Conservation (phyloP, 1,140 invertebrate genomes). For the Lepidostoma basale region DNA sequence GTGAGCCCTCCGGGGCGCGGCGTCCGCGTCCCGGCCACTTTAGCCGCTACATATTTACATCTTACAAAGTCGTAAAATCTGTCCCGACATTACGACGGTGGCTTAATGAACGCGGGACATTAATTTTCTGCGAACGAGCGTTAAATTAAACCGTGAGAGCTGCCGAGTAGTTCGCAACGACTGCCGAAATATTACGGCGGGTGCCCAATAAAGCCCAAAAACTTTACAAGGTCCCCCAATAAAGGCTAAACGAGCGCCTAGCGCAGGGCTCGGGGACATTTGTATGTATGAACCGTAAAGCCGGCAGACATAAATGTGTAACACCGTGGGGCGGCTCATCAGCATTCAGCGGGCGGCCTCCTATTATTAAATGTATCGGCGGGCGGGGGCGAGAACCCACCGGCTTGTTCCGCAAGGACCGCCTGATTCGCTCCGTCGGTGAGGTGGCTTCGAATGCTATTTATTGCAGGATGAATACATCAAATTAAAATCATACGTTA, state of each 20-base stretch:
- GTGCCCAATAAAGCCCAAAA: conserved; percentile 15
- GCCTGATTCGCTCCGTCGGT: too few species aligned
- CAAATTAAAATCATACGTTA: too few species aligned
- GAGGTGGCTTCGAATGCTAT: too few species aligned
- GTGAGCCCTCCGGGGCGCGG: neutral
- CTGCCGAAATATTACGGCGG: conserved; percentile 21
- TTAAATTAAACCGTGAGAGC: conserved; percentile 35
- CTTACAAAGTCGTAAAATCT: conserved; percentile 39
- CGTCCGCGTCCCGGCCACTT: neutral
- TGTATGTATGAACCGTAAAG: conserved; percentile 45
- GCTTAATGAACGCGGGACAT: conserved; percentile 38
- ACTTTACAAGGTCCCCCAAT: conserved; percentile 18
- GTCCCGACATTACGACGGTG: conserved; percentile 16
- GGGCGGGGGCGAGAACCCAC: conserved; percentile 11
- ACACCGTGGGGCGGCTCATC: conserved; percentile 39
- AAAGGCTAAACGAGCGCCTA: conserved; percentile 19
- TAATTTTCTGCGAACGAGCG: conserved; percentile 44
- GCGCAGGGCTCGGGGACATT: conserved; percentile 26
- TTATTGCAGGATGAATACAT: too few species aligned
- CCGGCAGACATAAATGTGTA: conserved; percentile 43
- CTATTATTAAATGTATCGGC: conserved; percentile 46
- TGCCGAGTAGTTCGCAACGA: conserved; percentile 17
- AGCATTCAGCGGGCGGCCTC: conserved; percentile 42
- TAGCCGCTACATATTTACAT: conserved; percentile 28
- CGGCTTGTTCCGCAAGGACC: neutral